Evolutionary conservation across 1,140 invertebrate genomes (phyloP), one percentile per base, ranked within the genome.

Genomic region (Trichonephila inaurata): DNA sequence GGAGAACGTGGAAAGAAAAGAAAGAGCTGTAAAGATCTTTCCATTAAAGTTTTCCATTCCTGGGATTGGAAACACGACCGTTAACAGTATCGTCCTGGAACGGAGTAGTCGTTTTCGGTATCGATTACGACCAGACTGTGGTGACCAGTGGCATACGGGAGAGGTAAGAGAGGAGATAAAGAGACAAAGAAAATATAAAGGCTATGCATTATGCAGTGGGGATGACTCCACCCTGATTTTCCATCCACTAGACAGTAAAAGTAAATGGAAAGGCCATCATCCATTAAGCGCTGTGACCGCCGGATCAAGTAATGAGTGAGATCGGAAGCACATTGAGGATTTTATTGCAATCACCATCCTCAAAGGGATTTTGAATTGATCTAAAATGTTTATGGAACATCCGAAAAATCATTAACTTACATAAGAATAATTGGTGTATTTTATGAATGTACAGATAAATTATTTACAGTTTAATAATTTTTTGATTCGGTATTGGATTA

Each of bases 1-100:
- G 21, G 66, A 69, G 66, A 69, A 69, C 66, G 66, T 69, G 66
- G 66, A 5, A 18, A 89, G 58, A 77, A 85, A 85, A 69, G 40
- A 92, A 83, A 83, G 89, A 40, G 28, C 90, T 85, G 90, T 85
- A 85, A 92, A 85, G 89, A 85, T 85, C 90, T 92, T 92, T 92
- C 90, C 90, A 92, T 92, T 92, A 92, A 92, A 92, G 90, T 92
- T 92, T 92, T 92, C 81, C 90, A 85, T 92, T 92, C 90, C 21
- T 69, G 28, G 81, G 90, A 92, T 92, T 92, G 90, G 90, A 92
- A 92, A 92, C 90, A 85, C 85, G 90, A 85, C 90, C 90, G 77
- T 92, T 92, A 92, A 85, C 90, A 92, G 61, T 85, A 69, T 90
- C 89, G 69, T 90, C 61, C 89, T 90, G 89, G 12, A 89, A 89